These are phyloP conservation scores for Watsonalla cultraria DNA, from an alignment of 2,888 invertebrate species.

Conservation along the genomic window DNA sequence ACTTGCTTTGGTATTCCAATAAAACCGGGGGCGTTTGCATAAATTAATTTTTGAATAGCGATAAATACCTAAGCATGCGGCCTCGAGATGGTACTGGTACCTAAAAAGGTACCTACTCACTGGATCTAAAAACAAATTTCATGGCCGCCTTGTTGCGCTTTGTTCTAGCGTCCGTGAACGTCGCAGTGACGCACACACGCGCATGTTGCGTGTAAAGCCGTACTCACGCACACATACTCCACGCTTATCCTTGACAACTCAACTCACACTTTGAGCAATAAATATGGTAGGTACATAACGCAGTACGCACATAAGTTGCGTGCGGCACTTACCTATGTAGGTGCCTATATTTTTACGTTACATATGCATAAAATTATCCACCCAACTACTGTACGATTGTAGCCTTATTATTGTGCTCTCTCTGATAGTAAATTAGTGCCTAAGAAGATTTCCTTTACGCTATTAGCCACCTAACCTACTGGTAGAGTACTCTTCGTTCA, in stretches of 20 bases:
- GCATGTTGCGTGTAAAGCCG: constrained; percentile 25
- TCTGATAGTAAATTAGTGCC: no score
- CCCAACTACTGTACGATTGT: constrained; percentile 8
- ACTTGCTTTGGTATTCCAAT: constrained; percentile 21
- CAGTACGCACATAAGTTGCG: constrained; percentile 46
- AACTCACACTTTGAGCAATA: constrained; percentile 39
- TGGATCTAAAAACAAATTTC: constrained; percentile 52
- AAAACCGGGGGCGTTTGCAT: constrained; percentile 36
- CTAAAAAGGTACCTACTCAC: constrained; percentile 23
- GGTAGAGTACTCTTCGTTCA: no score
- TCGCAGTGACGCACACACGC: constrained; percentile 28
- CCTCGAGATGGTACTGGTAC: constrained; percentile 38
- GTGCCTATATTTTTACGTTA: constrained; percentile 25
- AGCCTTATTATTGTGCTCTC: background rate
- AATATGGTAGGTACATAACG: constrained; percentile 21
- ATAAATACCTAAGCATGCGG: constrained; percentile 29
- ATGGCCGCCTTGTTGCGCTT: constrained; percentile 62
- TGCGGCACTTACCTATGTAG: constrained; percentile 42
- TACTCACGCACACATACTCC: constrained; percentile 26
- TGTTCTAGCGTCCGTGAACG: constrained; percentile 50
- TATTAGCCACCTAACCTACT: no score
- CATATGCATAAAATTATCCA: constrained; percentile 44
- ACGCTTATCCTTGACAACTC: constrained; percentile 48
- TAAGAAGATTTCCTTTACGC: no score
- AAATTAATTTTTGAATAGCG: constrained; percentile 42